These are phyloP conservation scores for Oncopodura yosiiana DNA, from an alignment of 1,140 invertebrate species.

Conservation along the genomic window DNA sequence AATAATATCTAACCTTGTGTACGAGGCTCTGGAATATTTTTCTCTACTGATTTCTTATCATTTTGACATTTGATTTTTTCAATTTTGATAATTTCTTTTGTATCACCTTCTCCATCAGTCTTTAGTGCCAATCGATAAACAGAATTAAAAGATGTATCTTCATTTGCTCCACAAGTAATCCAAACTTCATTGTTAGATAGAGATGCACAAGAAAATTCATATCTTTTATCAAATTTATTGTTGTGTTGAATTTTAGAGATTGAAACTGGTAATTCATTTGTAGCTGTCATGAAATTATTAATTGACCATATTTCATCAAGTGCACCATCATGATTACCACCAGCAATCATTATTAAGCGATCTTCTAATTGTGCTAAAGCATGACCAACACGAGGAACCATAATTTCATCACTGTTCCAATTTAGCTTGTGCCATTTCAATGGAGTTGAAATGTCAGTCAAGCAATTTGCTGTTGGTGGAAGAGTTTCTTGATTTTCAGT, in stretches of 20 bases:
- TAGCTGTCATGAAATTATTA: background rate
- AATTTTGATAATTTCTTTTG: background rate
- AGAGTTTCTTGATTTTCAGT: too few species aligned
- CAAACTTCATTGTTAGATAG: background rate
- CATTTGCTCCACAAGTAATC: slow-evolving; percentile 12
- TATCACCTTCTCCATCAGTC: background rate
- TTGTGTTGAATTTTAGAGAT: background rate
- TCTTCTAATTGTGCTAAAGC: background rate
- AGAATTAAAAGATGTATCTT: background rate
- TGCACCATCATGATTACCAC: slow-evolving; percentile 11
- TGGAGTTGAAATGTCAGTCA: too few species aligned
- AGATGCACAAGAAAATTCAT: slow-evolving; percentile 9
- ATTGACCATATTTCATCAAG: slow-evolving; percentile 10
- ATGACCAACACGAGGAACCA: slow-evolving; percentile 17
- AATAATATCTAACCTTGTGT: too few species aligned
- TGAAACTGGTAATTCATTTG: background rate
- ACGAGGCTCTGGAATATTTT: background rate
- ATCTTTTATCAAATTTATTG: too few species aligned
- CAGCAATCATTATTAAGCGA: slow-evolving; percentile 8
- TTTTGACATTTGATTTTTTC: background rate
- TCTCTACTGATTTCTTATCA: background rate
- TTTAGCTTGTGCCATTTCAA: too few species aligned
- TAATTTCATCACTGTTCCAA: too few species aligned
- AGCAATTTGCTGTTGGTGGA: too few species aligned
- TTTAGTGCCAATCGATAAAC: slow-evolving; percentile 3